Conservation (phyloP, 2,888 invertebrate species). For the Brachyopa scutellaris region DNA sequence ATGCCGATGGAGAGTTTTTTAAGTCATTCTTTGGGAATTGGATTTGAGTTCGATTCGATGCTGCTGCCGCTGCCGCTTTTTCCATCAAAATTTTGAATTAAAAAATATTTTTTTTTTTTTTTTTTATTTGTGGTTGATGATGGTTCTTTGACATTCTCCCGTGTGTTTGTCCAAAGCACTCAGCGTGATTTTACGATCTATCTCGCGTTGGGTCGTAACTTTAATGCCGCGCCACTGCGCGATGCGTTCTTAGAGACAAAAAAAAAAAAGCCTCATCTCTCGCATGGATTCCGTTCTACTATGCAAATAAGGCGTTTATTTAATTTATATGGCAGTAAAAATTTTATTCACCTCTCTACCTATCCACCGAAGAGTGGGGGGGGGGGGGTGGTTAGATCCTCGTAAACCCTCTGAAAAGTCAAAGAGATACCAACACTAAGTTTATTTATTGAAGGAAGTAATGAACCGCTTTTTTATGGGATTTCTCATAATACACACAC, state of each 20-base stretch:
- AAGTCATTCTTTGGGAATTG: background rate
- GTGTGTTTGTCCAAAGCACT: slow-evolving; percentile 60
- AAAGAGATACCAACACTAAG: slow-evolving; percentile 10
- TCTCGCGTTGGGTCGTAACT: slow-evolving; percentile 54
- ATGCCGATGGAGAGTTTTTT: background rate
- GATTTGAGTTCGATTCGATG: background rate
- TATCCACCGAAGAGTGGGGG: background rate
- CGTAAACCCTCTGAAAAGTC: slow-evolving; percentile 26
- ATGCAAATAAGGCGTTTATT: slow-evolving; percentile 72
- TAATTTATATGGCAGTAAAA: slow-evolving; percentile 66
- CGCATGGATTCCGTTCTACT: slow-evolving; percentile 33
- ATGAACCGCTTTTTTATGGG: slow-evolving; percentile 63
- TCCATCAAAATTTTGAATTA: background rate
- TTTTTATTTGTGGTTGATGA: background rate
- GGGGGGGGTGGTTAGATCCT: background rate
- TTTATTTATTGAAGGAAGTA: slow-evolving; percentile 70
- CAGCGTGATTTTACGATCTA: slow-evolving; percentile 68
- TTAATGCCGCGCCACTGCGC: slow-evolving; percentile 54
- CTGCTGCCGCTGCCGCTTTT: background rate
- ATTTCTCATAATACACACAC: no score
- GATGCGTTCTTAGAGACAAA: slow-evolving; percentile 23
- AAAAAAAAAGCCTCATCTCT: background rate
- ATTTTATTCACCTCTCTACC: slow-evolving; percentile 12
- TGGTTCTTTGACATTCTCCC: slow-evolving; percentile 43
- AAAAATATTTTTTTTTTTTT: background rate